A percentile compares a stretch with the other conserved stretches of the same genome.
Conservation (phyloP, 2,888 invertebrate genomes). For the Lepidonotus clava region DNA sequence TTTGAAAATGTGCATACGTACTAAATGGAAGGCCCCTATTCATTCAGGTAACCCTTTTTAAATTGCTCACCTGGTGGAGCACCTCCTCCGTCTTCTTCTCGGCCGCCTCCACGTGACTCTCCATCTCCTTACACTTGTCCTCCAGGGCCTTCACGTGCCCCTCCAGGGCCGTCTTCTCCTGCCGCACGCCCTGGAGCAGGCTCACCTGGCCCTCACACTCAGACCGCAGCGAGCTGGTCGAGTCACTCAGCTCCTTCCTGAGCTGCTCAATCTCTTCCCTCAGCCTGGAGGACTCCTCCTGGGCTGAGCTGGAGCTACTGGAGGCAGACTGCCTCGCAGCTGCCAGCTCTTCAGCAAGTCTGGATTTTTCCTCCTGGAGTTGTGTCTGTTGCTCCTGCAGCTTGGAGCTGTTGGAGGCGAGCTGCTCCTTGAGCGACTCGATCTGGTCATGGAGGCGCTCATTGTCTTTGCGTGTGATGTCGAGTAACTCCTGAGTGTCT, state of each 20-base stretch:
- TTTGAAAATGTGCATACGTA: too few species aligned
- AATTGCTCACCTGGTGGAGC: constrained; percentile 1
- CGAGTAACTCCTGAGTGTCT: constrained; percentile 26
- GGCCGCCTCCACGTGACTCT: constrained; percentile 59
- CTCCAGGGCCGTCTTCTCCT: constrained; percentile 58
- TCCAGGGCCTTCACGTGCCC: constrained; percentile 60
- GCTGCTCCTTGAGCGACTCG: constrained; percentile 65
- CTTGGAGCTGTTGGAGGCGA: constrained; percentile 37
- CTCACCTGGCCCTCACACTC: constrained; percentile 58
- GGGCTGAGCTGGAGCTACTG: neutral
- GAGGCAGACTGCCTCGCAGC: neutral
- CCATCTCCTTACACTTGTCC: constrained; percentile 58
- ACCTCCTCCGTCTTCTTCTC: constrained; percentile 20
- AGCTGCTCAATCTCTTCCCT: neutral
- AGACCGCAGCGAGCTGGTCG: constrained; percentile 68
- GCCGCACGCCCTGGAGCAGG: constrained; percentile 67
- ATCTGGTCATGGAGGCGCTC: constrained; percentile 77
- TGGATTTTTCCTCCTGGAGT: constrained; percentile 44
- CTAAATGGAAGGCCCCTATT: too few species aligned
- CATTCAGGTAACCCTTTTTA: too few species aligned
- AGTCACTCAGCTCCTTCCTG: constrained; percentile 61
- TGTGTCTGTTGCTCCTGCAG: neutral
- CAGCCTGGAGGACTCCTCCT: neutral
- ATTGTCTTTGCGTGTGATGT: constrained; percentile 55
- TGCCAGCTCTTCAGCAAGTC: constrained; percentile 4